Evolutionary conservation across 1,140 invertebrate species (phyloP).

Genomic region (Brachionus rubens): DNA sequence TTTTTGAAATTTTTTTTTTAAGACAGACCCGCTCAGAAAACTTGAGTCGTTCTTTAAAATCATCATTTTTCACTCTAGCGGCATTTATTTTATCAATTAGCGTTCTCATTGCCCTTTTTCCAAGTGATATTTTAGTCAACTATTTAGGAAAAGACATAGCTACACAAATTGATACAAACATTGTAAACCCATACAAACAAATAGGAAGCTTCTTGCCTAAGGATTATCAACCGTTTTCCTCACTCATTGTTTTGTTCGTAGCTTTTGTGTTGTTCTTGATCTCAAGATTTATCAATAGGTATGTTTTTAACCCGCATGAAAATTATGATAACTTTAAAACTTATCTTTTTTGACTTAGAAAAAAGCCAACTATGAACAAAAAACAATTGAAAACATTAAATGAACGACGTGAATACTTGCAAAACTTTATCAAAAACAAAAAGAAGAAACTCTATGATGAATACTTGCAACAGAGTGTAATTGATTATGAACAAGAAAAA

Average conservation of each 20-base stretch:
- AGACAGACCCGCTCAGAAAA: neutral
- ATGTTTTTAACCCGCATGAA: neutral
- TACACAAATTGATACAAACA: slow-evolving; percentile 4
- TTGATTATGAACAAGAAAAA: slow-evolving; percentile 59
- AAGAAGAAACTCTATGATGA: slow-evolving; percentile 64
- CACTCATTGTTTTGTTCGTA: neutral
- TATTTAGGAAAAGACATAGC: slow-evolving; percentile 28
- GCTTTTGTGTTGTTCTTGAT: slow-evolving; percentile 5
- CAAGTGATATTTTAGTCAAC: neutral
- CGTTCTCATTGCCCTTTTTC: neutral
- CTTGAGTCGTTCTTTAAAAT: slow-evolving; percentile 8
- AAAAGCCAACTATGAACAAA: slow-evolving; percentile 59
- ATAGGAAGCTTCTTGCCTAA: slow-evolving; percentile 31
- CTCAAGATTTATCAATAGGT: slow-evolving; percentile 19
- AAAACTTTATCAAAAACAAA: slow-evolving; percentile 61
- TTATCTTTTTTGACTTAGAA: slow-evolving; percentile 50
- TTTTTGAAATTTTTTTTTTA: neutral
- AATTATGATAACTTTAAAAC: neutral
- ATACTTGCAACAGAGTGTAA: slow-evolving; percentile 64
- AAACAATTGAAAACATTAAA: slow-evolving; percentile 60
- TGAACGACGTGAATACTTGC: slow-evolving; percentile 62
- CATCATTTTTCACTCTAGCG: slow-evolving; percentile 46
- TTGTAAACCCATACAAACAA: slow-evolving; percentile 33
- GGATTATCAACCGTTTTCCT: slow-evolving; percentile 46
- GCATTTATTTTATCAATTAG: slow-evolving; percentile 1